Evolutionary conservation across 2,113 vertebrate species (phyloP), one percentile per base, ranked within the genome.

Genomic region (Camelus bactrianus): DNA sequence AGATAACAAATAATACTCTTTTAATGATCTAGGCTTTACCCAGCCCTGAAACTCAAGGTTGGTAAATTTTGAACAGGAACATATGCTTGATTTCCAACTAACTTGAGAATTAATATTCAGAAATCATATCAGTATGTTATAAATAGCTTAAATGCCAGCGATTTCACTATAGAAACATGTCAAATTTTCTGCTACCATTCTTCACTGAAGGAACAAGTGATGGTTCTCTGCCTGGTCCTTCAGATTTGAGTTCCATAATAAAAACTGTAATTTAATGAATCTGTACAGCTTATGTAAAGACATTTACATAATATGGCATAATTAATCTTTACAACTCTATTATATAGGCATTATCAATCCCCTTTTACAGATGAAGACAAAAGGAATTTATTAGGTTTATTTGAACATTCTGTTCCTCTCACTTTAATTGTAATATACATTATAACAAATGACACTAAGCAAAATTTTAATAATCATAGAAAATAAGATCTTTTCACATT

Each of bases 381-480:
- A 42, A 42, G 38, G 5, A 42, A 42, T 42, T 42, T 42, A 42
- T 42, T 84, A 58, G 15, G 20, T 22, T 88, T 90, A 46, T 65
- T 94, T 64, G 30, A 88, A 97, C 87, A 3, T 88, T 62, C 5
- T 81, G 12, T 69, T 91, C 62, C 89, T 91, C 80, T 92, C 48
- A 79, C 6, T 84, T 42, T 84, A 69, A 42, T 89, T 75, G 32
- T 69, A 42, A 64, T 42, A 65, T 72, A 6, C 64, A 72, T 50
- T 72, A 50, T 42, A 81, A 20, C 16, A 65, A n/a, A n/a, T 14
- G 24, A 12, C 65, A 81, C 30, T 52, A 46, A 79, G 24, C 26
- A 77, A 80, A 80, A 64, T 56, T 58, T 60, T 62, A 73, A 20
- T 80, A 38, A 42, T 75, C 46, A 8, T n/a, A 69, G 58, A 70